Base-by-base conservation (phyloP, 1,140 invertebrate species). In the Melitaea cinxia region DNA sequence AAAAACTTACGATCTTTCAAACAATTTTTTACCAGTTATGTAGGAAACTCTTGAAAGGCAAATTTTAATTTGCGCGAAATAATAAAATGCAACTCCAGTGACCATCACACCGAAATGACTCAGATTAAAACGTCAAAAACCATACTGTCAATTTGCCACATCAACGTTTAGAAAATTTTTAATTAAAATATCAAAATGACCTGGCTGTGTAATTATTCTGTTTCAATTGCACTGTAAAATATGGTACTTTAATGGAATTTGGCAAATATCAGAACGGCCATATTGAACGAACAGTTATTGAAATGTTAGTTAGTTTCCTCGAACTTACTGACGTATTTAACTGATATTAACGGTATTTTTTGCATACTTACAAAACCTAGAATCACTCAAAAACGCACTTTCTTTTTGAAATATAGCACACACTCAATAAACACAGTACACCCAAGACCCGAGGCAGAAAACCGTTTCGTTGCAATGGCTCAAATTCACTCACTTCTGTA, bases 111-210 rank as follows among this genome's bases (percentile, higher is more conserved):
- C 55, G 75, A 83, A 83, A 82, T 88, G 85, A 87, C 73, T 88
- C 87, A 89, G 83, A 82, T 71, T 78, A 68, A 87, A 85, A 89
- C 74, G 88, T 90, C 88, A 90, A 88, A 86, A 77, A 73, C 78
- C 73, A 72, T 77, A 75, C 81, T 88, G 84, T 88, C 85, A 88
- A 80, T 80, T 82, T 88, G 88, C 84, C 85, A 90, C 85, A 88
- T 88, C 85, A 86, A 87, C 82, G 72, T 82, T 76, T 73, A 73
- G 21, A 61, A 61, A 35, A 75, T 65, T 64, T 64, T 47, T 70
- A n/a, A 15, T 45, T 24, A 56, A 37, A 28, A 47, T 24, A 42
- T 56, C 15, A 60, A 54, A 45, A 45, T n/a, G 56, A 24, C 15
- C 59, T 23, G 58, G 37, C 4, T 26, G n/a, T 55, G n/a, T 57